Percentiles rank a stretch among this genome's conserved stretches.
These are phyloP conservation scores for Darwinula stevensoni DNA, from an alignment of 2,888 invertebrate species.

Conservation along the genomic window DNA sequence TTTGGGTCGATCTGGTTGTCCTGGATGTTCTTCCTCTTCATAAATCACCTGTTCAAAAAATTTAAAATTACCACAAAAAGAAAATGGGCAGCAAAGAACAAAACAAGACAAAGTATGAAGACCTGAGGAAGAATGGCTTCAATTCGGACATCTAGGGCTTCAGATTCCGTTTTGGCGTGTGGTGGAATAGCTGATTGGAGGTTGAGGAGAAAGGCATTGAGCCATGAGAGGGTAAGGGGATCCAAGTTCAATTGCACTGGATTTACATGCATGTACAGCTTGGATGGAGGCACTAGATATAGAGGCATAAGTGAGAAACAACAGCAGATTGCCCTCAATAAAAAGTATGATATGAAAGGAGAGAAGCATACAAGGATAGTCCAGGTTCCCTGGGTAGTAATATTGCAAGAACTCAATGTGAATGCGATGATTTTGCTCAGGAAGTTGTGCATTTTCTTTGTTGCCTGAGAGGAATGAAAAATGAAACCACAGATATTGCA, in stretches of 20 bases:
- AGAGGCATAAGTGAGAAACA: slow-evolving; percentile 5
- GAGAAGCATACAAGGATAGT: slow-evolving; percentile 42
- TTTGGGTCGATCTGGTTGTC: slow-evolving; percentile 58
- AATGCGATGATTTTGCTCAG: slow-evolving; percentile 64
- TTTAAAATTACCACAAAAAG: slow-evolving; percentile 31
- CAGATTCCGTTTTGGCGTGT: too few species aligned
- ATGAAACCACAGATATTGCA: too few species aligned
- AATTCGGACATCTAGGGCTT: slow-evolving; percentile 58
- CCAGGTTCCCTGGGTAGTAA: slow-evolving; percentile 72
- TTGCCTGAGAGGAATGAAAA: slow-evolving; percentile 19
- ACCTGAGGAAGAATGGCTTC: slow-evolving; percentile 85
- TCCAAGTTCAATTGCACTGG: slow-evolving; percentile 69
- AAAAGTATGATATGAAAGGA: background rate
- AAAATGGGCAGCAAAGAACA: too few species aligned
- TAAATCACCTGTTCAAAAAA: too few species aligned
- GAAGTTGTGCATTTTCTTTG: slow-evolving; percentile 40
- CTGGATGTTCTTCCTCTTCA: slow-evolving; percentile 13
- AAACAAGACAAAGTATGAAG: too few species aligned
- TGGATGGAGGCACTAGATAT: slow-evolving; percentile 58
- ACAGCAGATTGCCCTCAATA: background rate
- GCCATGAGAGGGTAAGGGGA: slow-evolving; percentile 62
- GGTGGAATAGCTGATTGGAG: background rate
- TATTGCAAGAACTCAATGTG: slow-evolving; percentile 89
- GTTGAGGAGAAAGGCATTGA: slow-evolving; percentile 44
- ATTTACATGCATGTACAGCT: slow-evolving; percentile 65